These are phyloP conservation scores for Drosophila simulans DNA, from an alignment of 1,140 invertebrate genomes.

Conservation along the genomic window DNA sequence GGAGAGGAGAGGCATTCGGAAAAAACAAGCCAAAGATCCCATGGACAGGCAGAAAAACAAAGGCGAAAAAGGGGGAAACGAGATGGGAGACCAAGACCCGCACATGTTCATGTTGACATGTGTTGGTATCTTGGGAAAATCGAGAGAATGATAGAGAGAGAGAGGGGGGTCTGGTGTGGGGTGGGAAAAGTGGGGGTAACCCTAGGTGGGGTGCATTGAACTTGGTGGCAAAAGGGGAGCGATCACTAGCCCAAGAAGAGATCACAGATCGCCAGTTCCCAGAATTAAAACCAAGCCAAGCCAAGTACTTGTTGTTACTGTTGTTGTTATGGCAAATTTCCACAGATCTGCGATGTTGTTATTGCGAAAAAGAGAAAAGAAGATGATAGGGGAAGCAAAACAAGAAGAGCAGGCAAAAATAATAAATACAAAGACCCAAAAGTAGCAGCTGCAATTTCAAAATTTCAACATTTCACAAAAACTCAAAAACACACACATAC, in stretches of 20 bases:
- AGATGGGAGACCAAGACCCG: constrained; percentile 23
- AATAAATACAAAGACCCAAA: constrained; percentile 58
- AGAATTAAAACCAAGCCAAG: constrained; percentile 29
- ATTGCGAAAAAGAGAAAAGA: constrained; percentile 17
- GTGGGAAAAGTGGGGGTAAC: constrained; percentile 18
- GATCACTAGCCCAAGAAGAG: constrained; percentile 31
- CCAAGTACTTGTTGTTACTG: constrained; percentile 31
- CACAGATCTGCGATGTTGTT: constrained; percentile 26
- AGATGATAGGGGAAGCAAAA: constrained; percentile 1
- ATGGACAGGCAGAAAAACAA: constrained; percentile 24
- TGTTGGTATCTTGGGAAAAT: constrained; percentile 41
- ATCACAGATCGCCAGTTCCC: constrained; percentile 34
- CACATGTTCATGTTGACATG: constrained; percentile 47
- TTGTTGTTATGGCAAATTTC: constrained; percentile 43
- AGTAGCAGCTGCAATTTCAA: constrained; percentile 81
- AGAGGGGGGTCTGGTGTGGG: neutral
- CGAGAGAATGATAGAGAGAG: neutral
- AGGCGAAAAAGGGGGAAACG: constrained; percentile 9
- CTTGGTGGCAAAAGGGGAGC: constrained; percentile 15
- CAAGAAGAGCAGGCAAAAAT: constrained; percentile 47
- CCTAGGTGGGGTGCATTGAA: constrained; percentile 55
- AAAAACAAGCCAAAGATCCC: constrained; percentile 25
- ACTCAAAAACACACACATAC: constrained; percentile 23
- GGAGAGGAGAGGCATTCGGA: constrained; percentile 9
- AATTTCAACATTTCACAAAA: constrained; percentile 66